Conservation (phyloP, 2,888 invertebrate species). For the Lasioglossum leucozonium region DNA sequence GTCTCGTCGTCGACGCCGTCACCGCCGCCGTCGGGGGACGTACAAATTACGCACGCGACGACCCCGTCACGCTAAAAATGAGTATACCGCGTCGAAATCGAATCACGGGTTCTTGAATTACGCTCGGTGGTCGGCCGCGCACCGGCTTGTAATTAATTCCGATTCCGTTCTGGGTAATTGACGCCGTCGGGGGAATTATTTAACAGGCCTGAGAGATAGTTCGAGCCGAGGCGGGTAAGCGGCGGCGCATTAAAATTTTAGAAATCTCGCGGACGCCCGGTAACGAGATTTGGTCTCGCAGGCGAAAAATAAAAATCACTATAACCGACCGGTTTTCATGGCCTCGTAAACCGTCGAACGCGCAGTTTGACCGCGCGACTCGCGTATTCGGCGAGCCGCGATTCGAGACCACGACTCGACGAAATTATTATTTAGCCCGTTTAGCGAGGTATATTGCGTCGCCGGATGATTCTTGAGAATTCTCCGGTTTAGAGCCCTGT, state of each 20-base stretch:
- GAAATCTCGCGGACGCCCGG: neutral
- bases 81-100: conserved; percentile 29
- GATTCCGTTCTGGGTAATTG: conserved; percentile 1
- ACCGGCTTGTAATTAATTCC: neutral
- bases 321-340: neutral
- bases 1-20: no score
- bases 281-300: neutral
- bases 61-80: conserved; percentile 44
- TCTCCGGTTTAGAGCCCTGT: no score
- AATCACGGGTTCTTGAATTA: conserved; percentile 6
- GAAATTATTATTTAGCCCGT: neutral
- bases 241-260: neutral
- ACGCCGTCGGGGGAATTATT: neutral
- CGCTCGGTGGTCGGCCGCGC: neutral
- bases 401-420: neutral
- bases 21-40: conserved; percentile 32
- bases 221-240: neutral
- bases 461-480: neutral
- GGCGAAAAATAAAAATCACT: neutral
- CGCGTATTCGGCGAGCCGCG: neutral
- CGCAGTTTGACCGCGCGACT: neutral
- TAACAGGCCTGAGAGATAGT: neutral
- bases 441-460: neutral
- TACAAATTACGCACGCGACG: conserved; percentile 45
- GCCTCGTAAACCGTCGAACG: neutral